Percentiles rank a stretch among this genome's conserved stretches.
Conservation (phyloP, 2,797 vertebrate species). For the Lates japonicus region DNA sequence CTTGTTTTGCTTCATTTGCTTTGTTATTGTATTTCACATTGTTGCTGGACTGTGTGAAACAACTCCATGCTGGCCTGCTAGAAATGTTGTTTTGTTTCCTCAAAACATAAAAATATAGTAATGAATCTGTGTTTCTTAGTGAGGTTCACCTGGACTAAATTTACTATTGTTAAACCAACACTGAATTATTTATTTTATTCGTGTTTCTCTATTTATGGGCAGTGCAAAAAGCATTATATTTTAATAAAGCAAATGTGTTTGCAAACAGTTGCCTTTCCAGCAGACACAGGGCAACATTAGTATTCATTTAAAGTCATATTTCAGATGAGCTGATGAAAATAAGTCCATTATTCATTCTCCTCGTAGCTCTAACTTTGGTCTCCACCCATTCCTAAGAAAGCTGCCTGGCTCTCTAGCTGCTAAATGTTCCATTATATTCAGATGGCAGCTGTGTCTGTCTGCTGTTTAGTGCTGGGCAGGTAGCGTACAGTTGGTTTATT, state of each 20-base stretch:
- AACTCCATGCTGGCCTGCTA: background rate
- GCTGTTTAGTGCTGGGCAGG: background rate
- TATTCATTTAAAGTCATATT: background rate
- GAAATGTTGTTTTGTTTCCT: background rate
- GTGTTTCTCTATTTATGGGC: background rate
- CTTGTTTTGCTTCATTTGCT: conserved; percentile 19
- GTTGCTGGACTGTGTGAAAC: conserved; percentile 16
- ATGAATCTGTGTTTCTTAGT: background rate
- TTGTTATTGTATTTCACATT: conserved; percentile 27
- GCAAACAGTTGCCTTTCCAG: background rate
- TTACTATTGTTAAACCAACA: background rate
- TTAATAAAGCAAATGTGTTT: background rate
- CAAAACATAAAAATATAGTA: background rate
- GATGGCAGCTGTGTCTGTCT: background rate
- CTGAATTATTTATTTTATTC: background rate
- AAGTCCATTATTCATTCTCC: background rate
- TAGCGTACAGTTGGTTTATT: background rate
- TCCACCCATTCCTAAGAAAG: background rate
- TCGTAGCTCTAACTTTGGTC: background rate
- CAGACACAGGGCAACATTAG: background rate
- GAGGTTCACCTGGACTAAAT: background rate
- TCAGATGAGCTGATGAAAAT: background rate
- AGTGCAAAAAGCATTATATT: background rate
- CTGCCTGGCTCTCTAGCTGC: no score
- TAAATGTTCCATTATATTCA: background rate